Evolutionary conservation across 2,113 vertebrate genomes (phyloP).

Genomic region (Rafetus swinhoei): DNA sequence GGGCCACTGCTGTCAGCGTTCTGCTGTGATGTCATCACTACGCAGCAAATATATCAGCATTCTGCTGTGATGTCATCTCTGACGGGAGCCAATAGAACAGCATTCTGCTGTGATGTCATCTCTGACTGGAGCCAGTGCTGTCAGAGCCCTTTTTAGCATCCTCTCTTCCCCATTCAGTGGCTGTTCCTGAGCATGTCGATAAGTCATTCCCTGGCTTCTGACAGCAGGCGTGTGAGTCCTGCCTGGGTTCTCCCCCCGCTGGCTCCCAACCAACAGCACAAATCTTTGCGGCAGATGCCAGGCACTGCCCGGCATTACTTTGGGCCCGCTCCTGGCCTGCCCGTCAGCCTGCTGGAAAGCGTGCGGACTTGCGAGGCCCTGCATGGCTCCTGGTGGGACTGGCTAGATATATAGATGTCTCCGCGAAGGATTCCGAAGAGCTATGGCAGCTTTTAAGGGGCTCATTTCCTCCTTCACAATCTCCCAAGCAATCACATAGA

Average conservation of each 20-base stretch:
- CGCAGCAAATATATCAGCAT: no score
- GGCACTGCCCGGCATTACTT: not conserved
- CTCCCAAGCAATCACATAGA: not conserved
- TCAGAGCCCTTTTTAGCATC: not conserved
- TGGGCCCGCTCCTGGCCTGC: not conserved
- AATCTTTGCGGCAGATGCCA: not conserved
- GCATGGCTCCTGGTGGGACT: not conserved
- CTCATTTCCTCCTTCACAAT: rapidly evolving
- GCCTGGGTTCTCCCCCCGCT: not conserved
- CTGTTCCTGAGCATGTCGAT: not conserved
- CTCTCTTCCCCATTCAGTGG: not conserved
- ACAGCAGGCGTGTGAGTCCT: not conserved
- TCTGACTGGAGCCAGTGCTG: not conserved
- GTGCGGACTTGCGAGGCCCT: not conserved
- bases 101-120: not conserved
- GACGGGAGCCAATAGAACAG: not conserved
- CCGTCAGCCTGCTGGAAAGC: not conserved
- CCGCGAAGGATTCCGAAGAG: not conserved
- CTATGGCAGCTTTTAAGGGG: not conserved
- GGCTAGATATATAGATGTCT: not conserved
- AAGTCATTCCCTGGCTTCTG: not conserved
- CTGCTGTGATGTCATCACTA: not conserved
- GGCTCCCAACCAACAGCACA: not conserved
- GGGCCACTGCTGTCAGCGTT: not conserved
- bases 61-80: not conserved